Evolutionary conservation across 2,797 vertebrate species (phyloP), one percentile per base, ranked within the genome.

Genomic region (Babyrousa celebensis): DNA sequence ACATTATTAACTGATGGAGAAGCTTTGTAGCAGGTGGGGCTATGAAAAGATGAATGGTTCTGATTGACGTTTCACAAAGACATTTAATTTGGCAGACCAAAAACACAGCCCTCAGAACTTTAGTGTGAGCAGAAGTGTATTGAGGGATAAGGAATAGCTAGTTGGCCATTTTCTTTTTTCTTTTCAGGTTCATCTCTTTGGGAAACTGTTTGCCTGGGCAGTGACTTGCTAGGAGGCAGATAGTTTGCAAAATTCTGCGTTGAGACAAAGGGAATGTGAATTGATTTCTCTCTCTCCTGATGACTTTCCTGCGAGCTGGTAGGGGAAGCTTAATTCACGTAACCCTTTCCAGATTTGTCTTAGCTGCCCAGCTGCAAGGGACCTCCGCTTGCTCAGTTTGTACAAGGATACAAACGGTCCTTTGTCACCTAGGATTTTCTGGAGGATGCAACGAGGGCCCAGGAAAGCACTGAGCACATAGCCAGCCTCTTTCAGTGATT

Each of bases 1-100:
- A 20, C 67, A 86, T 89, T 62, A 67, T 43, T 60, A 95, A 40
- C 6, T 2, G 32, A 58, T 4, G 3, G 3, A 23, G 54, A 56
- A 85, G 48, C 10, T 94, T 52, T 72, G 27, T 32, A 43, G 48
- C 32, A 9, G 43, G 11, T 62, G 17, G 20, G 9, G 2, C 36
- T 68, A 78, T 92, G 86, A 78, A 90, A 87, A 84, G 82, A 92
- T 25, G 14, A 60, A 12, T 9, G 1, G 23, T 29, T 52, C 77
- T 32, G 12, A 58, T 79, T n/a, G 86, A 20, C 87, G 27, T 27
- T 36, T 60, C 65, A 75, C 56, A 25, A 40, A 90, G 85, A 71
- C 60, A 54, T 86, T 78, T 52, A 25, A 25, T 54, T 67, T 56
- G 48, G 68, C 18, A 71, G 48, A 32, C 16, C n/a, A 43, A 32